Percentiles rank a stretch among this genome's conserved stretches.
These are phyloP conservation scores for Clarias fuscus DNA, from an alignment of 2,797 vertebrate genomes.

Conservation along the genomic window DNA sequence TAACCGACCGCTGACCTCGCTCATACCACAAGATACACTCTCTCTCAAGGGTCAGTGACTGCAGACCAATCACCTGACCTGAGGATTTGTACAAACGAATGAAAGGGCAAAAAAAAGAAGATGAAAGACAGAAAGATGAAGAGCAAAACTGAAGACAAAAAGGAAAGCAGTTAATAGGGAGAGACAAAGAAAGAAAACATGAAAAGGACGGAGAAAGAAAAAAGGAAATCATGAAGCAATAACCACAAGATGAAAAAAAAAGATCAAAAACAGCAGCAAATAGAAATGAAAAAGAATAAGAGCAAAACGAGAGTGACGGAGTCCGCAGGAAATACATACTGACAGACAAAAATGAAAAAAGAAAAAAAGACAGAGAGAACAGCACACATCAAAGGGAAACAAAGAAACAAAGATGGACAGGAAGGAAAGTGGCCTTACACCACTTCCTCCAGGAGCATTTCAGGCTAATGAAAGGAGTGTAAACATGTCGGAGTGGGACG, in stretches of 20 bases:
- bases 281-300: background rate
- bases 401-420: background rate
- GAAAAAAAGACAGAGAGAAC: background rate
- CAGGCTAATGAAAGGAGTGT: constrained; percentile 41
- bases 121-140: background rate
- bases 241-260: background rate
- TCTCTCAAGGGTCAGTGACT: background rate
- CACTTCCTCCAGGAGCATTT: background rate
- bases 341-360: background rate
- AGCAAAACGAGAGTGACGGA: background rate
- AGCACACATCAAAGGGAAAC: background rate
- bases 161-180: background rate
- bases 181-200: background rate
- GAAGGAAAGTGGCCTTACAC: background rate
- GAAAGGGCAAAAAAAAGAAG: no score
- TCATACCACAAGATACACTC: background rate
- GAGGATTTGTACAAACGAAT: background rate
- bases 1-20: background rate
- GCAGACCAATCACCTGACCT: background rate
- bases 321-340: background rate
- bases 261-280: background rate
- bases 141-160: background rate
- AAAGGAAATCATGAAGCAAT: background rate
- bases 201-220: background rate
- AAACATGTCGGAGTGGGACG: constrained; percentile 52